A percentile compares a stretch with the other conserved stretches of the same genome.
These are phyloP conservation scores for Branchellion lobata DNA, from an alignment of 2,888 invertebrate species.

Conservation along the genomic window DNA sequence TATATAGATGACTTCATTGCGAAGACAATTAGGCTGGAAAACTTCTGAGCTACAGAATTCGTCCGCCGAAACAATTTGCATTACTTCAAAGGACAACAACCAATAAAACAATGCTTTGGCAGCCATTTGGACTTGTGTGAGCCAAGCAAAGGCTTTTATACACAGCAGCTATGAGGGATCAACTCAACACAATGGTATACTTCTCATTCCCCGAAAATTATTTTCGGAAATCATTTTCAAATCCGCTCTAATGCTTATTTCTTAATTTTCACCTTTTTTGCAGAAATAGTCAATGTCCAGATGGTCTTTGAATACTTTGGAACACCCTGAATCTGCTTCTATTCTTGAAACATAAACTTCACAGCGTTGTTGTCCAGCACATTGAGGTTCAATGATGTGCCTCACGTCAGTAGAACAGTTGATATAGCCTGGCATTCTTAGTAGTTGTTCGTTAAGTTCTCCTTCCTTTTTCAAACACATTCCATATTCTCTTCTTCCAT, in stretches of 20 bases:
- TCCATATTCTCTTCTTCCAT: constrained; percentile 20
- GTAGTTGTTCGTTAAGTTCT: background rate
- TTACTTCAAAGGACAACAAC: too few species aligned
- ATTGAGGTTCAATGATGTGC: constrained; percentile 39
- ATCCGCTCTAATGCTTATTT: too few species aligned
- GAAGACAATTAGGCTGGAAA: constrained; percentile 18
- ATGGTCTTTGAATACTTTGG: background rate
- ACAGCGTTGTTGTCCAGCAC: constrained; percentile 34
- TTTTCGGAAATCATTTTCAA: too few species aligned
- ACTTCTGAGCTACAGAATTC: constrained; percentile 28
- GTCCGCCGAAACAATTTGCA: background rate
- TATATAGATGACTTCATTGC: background rate
- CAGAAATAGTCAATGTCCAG: constrained; percentile 18
- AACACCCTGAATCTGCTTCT: constrained; percentile 23
- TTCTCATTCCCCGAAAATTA: too few species aligned
- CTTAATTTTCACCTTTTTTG: background rate
- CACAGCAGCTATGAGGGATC: too few species aligned
- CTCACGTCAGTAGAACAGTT: constrained; percentile 33
- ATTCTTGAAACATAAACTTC: constrained; percentile 3
- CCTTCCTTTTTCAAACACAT: constrained; percentile 25
- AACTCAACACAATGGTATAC: too few species aligned
- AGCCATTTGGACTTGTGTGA: too few species aligned
- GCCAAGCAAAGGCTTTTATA: too few species aligned
- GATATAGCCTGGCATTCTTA: background rate
- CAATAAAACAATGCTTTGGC: too few species aligned